These are phyloP conservation scores for Mallotus villosus DNA, from an alignment of 2,797 vertebrate genomes.

Conservation along the genomic window DNA sequence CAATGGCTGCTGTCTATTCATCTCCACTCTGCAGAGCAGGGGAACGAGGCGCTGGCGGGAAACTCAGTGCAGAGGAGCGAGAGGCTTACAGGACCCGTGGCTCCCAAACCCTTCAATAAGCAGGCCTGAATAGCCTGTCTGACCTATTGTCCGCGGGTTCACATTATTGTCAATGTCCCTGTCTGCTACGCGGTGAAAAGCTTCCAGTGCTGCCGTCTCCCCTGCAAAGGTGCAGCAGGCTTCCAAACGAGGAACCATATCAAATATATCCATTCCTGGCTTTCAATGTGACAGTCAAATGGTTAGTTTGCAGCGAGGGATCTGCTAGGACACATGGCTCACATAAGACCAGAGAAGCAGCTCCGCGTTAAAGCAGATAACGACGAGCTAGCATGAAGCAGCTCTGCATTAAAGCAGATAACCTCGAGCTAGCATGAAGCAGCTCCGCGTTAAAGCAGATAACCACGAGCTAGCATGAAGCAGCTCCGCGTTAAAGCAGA, in stretches of 20 bases:
- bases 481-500: too few relatives aligned
- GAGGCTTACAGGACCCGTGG: slow-evolving; percentile 55
- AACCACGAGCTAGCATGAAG: too few relatives aligned
- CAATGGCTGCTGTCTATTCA: slow-evolving; percentile 72
- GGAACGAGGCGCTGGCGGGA: slow-evolving; percentile 49
- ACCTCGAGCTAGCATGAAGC: too few relatives aligned
- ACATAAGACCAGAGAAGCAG: neutral
- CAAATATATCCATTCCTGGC: slow-evolving; percentile 46
- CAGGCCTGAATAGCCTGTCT: slow-evolving; percentile 67
- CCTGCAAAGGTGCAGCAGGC: slow-evolving; percentile 36
- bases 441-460: too few relatives aligned
- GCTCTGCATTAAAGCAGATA: too few relatives aligned
- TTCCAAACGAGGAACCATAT: slow-evolving; percentile 45
- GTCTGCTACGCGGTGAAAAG: slow-evolving; percentile 64
- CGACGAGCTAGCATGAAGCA: too few relatives aligned
- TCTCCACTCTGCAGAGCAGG: slow-evolving; percentile 50
- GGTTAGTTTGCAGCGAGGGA: slow-evolving; percentile 46
- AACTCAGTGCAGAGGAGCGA: slow-evolving; percentile 56
- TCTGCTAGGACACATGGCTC: slow-evolving; percentile 25
- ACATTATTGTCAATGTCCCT: slow-evolving; percentile 66
- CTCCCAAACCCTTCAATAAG: slow-evolving; percentile 58
- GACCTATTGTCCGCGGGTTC: slow-evolving; percentile 63
- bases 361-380: too few relatives aligned
- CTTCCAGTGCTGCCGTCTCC: slow-evolving; percentile 45
- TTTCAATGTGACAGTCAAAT: slow-evolving; percentile 34